Conservation (phyloP, 2,888 invertebrate species). For the Hypsopygia costalis region DNA sequence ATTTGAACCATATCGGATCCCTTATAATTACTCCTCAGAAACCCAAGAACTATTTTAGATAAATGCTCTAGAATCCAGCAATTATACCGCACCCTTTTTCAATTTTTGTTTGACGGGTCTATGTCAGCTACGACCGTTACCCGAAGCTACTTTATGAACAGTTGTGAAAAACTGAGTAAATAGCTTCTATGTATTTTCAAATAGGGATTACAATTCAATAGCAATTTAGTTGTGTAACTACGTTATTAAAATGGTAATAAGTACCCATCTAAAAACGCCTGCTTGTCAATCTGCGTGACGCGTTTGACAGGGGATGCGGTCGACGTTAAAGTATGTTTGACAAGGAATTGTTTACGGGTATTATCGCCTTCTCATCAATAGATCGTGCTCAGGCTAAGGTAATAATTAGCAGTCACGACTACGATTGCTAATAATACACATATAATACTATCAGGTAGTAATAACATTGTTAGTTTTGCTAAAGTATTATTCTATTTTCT, state of each 20-base stretch:
- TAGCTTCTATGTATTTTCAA: not conserved
- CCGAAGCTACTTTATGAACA: conserved; percentile 1
- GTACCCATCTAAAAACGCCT: conserved; percentile 20
- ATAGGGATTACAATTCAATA: conserved; percentile 6
- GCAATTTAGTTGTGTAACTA: not conserved
- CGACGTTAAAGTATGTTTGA: conserved; percentile 10
- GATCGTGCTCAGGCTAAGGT: not conserved
- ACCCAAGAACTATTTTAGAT: conserved; percentile 11
- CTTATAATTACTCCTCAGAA: conserved; percentile 6
- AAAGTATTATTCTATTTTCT: too few species aligned
- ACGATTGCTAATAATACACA: too few species aligned
- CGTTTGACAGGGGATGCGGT: conserved; percentile 24
- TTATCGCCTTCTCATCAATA: not conserved
- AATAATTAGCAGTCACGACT: too few species aligned
- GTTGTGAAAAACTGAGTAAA: not conserved
- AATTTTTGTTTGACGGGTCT: conserved; percentile 24
- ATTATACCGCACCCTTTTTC: conserved; percentile 23
- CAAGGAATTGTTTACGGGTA: conserved; percentile 4
- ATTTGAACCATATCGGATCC: conserved; percentile 1
- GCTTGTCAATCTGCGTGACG: conserved; percentile 26
- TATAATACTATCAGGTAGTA: conserved; percentile 21
- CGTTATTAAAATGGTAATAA: not conserved
- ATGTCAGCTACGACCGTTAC: conserved; percentile 26
- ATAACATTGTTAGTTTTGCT: too few species aligned
- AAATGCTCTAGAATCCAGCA: conserved; percentile 16